Base-by-base conservation (phyloP, 2,797 vertebrate species). In the Brachymystax lenok region DNA sequence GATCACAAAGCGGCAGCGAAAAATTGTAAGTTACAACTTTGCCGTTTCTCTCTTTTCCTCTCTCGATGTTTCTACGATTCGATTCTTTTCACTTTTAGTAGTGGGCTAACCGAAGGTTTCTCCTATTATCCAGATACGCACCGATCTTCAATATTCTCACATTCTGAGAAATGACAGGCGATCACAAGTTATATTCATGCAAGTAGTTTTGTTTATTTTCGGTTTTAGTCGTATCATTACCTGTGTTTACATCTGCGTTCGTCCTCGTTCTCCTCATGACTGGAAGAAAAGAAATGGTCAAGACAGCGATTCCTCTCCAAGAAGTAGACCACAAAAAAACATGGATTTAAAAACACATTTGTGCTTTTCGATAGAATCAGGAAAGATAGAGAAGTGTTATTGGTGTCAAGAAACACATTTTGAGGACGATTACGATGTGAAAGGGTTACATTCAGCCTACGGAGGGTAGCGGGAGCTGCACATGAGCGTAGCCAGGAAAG, bases 1-100 rank as follows among this genome's bases (percentile, higher is more conserved):
- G 94, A 96, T 95, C 95, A 94, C 95, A 95, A 95, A 95, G 94
- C 95, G 92, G 93, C 95, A 92, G 93, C 94, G 92, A 95, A 94
- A 95, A 95, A 96, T 96, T 95, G 97, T 98, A 98, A 98, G 97
- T 98, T 97, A 94, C 94, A 97, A 97, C 96, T 97, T 95, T 94
- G 93, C 90, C 90, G 88, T 95, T 95, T 94, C 94, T 96, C 94
- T 94, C 88, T 91, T 92, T 91, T 92, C 79, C 82, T 88, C 91
- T 93, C 89, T 93, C 75, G 82, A 80, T 82, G 79, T 93, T 88
- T 92, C 86, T 89, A 80, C 90, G 91, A 91, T 89, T 87, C 91
- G 92, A 81, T 91, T 91, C 88, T 91, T 84, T 85, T 87, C 89
- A 92, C 90, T 88, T 90, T 83, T 84, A 83, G 80, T 81, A 75